These are phyloP conservation scores for Phalloptychus januarius DNA, from an alignment of 2,797 vertebrate genomes.

Conservation along the genomic window DNA sequence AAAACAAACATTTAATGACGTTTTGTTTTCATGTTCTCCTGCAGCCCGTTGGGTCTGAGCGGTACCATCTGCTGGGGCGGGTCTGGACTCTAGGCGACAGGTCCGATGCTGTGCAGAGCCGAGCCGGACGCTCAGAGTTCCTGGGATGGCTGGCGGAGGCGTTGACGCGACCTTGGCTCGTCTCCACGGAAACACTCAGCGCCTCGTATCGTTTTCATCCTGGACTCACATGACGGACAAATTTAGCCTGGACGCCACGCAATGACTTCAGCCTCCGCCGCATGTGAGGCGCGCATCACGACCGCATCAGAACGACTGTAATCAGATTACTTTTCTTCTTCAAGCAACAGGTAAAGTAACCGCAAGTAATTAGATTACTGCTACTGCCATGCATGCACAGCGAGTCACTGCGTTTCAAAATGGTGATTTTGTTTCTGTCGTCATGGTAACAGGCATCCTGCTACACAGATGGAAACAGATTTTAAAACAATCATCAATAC, in stretches of 20 bases:
- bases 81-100: neutral
- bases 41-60: neutral
- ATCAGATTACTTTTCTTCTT: no score
- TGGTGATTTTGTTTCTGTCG: no score
- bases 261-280: no score
- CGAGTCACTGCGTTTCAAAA: no score
- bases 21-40: neutral
- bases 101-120: neutral
- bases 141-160: neutral
- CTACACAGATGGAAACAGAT: no score
- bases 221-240: conserved; percentile 16
- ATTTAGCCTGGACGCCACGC: neutral
- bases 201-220: neutral
- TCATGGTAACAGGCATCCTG: no score
- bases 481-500: no score
- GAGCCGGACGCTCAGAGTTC: neutral
- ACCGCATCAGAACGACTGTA: no score
- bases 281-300: neutral
- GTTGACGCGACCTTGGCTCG: conserved; percentile 4
- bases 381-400: no score
- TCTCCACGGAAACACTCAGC: conserved; percentile 10
- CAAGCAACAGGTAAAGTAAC: no score
- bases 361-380: no score
- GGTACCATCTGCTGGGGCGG: neutral
- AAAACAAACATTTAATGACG: no score